A percentile compares a stretch with the other conserved stretches of the same genome.
These are phyloP conservation scores for Patagioenas fasciata DNA, from an alignment of 2,113 vertebrate species.

Conservation along the genomic window DNA sequence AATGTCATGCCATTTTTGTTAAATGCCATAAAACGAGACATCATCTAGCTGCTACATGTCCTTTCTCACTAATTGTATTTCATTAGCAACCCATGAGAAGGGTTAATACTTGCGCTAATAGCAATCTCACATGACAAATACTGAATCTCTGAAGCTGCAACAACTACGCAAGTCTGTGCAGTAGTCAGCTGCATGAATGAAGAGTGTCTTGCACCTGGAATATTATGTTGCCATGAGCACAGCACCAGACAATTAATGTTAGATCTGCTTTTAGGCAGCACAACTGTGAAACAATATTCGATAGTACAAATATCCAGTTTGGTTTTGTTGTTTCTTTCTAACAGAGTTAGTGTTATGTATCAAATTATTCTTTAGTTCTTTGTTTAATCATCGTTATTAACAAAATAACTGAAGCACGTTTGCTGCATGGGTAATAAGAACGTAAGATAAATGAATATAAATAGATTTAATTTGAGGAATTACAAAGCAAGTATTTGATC, in stretches of 20 bases:
- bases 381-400: background rate
- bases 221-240: background rate
- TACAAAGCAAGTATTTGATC: background rate
- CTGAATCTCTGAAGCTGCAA: background rate
- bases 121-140: fast-evolving
- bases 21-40: background rate
- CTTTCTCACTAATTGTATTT: background rate
- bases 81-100: fast-evolving
- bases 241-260: background rate
- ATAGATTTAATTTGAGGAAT: background rate
- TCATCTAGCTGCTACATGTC: background rate
- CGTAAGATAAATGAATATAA: background rate
- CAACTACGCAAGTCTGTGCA: background rate
- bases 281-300: background rate
- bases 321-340: background rate
- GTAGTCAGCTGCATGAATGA: background rate
- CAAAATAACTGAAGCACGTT: background rate
- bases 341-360: background rate
- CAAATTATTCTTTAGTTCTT: background rate
- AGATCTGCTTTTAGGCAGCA: background rate
- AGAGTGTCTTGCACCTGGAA: background rate
- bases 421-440: background rate
- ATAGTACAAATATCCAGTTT: background rate
- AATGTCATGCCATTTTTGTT: background rate
- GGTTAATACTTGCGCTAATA: background rate